Base-by-base conservation (phyloP, 2,888 invertebrate species). In the Nomada flava region DNA sequence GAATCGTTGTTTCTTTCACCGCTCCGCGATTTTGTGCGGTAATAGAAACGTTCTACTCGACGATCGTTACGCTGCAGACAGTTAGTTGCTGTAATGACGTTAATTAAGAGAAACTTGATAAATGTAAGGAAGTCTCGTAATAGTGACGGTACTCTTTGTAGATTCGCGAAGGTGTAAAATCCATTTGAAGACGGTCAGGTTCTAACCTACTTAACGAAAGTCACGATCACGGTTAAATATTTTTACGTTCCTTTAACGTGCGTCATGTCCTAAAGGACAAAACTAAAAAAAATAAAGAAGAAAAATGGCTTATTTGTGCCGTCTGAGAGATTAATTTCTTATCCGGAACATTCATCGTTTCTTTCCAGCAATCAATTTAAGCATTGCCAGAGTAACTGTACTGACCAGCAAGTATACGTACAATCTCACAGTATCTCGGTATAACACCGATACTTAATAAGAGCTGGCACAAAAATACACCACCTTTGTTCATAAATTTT, bases 171-270 rank as follows among this genome's bases (percentile, higher is more conserved):
- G 71, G 79, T 86, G 79, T 86, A 76, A 88, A 89, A 86, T 89
- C 74, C 78, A 83, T 85, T 79, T 65, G 59, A 83, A 82, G 78
- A 84, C 79, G 76, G 36, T 70, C 81, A 69, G 79, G 85, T 80
- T 67, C 75, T 83, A 85, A 85, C 88, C 88, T 77, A 88, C 89
- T 88, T 88, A 81, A 70, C 75, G 76, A 83, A 80, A 88, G 89
- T 89, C 88, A 88, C 88, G 88, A 88, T 89, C 88, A 86, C 89
- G 89, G 85, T 82, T 89, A 82, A 65, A 73, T 76, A 79, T 81
- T 83, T 67, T 78, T 80, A 70, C 79, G 76, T 77, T 76, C 84
- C 57, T 44, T 52, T 52, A 53, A 73, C 69, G 62, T 60, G 63
- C 73, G 76, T 81, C 69, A 68, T 77, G 86, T 79, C 65, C 67